These are phyloP conservation scores for Galemys pyrenaicus DNA, from an alignment of 2,113 vertebrate species.

Conservation along the genomic window DNA sequence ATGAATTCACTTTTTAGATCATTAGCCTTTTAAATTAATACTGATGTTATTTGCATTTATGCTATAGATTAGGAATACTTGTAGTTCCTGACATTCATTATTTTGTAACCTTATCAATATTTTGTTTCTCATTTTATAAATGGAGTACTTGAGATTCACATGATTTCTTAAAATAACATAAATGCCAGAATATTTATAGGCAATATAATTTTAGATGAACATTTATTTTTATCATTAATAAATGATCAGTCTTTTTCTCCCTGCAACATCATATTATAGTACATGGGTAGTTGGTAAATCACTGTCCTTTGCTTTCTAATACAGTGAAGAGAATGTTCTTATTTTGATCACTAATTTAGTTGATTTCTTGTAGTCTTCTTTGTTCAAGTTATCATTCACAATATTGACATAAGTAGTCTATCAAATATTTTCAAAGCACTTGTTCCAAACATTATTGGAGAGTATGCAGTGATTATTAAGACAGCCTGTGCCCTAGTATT, in stretches of 20 bases:
- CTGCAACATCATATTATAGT: not conserved
- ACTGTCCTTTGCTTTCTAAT: not conserved
- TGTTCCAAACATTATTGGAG: not conserved
- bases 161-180: not conserved
- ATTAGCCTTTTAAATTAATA: conserved; percentile 29
- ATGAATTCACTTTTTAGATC: not conserved
- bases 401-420: conserved; percentile 10
- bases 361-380: conserved; percentile 22
- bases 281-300: not conserved
- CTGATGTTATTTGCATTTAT: conserved; percentile 5
- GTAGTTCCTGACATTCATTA: not conserved
- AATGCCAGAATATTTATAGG: conserved; percentile 1
- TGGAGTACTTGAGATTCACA: not conserved
- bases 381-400: not conserved
- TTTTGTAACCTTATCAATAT: not conserved
- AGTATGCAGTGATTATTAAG: not conserved
- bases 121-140: not conserved
- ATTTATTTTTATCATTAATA: conserved; percentile 41
- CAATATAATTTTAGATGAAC: not conserved
- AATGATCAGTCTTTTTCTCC: not conserved
- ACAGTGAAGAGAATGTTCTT: not conserved
- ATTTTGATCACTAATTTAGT: not conserved
- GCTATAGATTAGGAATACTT: not conserved
- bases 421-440: not conserved
- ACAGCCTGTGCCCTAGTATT: not conserved